Conservation (phyloP, 1,140 invertebrate genomes). For the Hyposmocoma kahamanoa region DNA sequence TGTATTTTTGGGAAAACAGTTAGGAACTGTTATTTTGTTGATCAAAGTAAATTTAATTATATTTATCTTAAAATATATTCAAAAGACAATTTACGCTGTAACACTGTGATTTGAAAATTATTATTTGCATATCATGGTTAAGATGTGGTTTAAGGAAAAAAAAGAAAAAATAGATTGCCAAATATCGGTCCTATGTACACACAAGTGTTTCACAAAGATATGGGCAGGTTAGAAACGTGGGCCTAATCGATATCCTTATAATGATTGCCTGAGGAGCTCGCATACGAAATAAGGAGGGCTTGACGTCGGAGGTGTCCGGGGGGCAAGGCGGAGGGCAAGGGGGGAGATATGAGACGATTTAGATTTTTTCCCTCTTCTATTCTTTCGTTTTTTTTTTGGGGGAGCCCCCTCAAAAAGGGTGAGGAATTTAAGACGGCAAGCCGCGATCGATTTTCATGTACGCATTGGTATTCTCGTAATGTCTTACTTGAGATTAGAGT, state of each 20-base stretch:
- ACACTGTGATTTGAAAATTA: too few relatives aligned
- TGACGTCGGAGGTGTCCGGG: conserved; percentile 60
- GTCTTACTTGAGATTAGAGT: conserved; percentile 70
- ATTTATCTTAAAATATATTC: too few relatives aligned
- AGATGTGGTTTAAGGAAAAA: too few relatives aligned
- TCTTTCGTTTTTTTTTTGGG: conserved; percentile 71
- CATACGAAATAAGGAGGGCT: conserved; percentile 73
- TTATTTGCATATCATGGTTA: too few relatives aligned
- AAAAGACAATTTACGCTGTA: too few relatives aligned
- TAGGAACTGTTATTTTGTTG: too few relatives aligned
- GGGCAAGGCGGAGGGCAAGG: conserved; percentile 32
- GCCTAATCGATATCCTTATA: conserved; percentile 71
- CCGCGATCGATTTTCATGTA: conserved; percentile 69
- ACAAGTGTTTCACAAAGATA: conserved; percentile 60
- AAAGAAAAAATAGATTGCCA: conserved; percentile 5
- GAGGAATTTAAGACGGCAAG: conserved; percentile 70
- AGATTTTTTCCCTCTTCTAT: conserved; percentile 73
- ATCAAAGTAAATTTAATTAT: too few relatives aligned
- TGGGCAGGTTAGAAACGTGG: conserved; percentile 64
- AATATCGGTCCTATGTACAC: conserved; percentile 37
- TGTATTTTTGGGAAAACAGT: too few relatives aligned
- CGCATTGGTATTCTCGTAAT: conserved; percentile 72
- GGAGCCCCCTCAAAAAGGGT: conserved; percentile 69
- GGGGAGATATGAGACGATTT: conserved; percentile 72
- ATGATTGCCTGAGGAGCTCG: conserved; percentile 71